Evolutionary conservation across 2,888 invertebrate genomes (phyloP).

Genomic region (Hyppa rectilinea): DNA sequence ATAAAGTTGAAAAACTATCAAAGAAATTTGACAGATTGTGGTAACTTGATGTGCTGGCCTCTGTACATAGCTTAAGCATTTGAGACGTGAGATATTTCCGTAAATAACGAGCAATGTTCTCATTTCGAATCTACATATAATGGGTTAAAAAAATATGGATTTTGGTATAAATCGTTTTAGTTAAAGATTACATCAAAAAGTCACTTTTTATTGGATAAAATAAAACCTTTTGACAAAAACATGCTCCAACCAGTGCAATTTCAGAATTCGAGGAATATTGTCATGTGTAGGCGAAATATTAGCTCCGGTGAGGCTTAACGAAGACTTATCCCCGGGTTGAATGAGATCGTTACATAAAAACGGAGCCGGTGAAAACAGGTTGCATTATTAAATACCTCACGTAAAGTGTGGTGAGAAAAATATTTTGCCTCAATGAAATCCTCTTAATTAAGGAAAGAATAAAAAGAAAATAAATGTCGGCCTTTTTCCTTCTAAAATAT

Average conservation of each 20-base stretch:
- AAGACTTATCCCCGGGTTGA: constrained; percentile 18
- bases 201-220: neutral
- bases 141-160: neutral
- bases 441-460: constrained; percentile 24
- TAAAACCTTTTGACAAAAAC: neutral
- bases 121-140: constrained; percentile 5
- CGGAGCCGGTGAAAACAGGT: constrained; percentile 43
- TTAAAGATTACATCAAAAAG: neutral
- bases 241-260: constrained; percentile 3
- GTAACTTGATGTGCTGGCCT: too few relatives aligned
- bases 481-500: neutral
- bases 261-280: constrained; percentile 12
- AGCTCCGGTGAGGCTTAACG: constrained; percentile 25
- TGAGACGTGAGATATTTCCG: constrained; percentile 19
- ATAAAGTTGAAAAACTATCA: too few relatives aligned
- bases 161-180: neutral
- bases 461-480: neutral
- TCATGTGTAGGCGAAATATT: constrained; percentile 26
- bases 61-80: constrained; percentile 2
- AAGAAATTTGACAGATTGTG: too few relatives aligned
- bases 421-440: constrained; percentile 33
- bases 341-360: constrained; percentile 57
- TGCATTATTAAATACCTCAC: constrained; percentile 55
- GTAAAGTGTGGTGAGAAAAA: constrained; percentile 33
- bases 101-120: constrained; percentile 5